Evolutionary conservation across 2,888 invertebrate genomes (phyloP), one percentile per base, ranked within the genome.

Genomic region (Magallana nippona): DNA sequence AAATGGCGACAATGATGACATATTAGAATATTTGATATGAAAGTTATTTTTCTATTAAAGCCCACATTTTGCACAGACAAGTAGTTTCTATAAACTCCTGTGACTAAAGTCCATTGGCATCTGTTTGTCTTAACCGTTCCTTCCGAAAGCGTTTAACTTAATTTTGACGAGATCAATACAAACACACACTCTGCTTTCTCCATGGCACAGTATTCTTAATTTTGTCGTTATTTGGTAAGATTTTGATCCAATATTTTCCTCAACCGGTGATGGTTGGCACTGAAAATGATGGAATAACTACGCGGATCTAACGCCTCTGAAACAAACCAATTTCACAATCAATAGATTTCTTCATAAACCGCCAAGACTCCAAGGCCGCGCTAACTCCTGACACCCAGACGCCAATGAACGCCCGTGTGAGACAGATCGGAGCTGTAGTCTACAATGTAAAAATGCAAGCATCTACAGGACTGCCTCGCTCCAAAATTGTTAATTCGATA

Each of bases 1-100:
- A 91, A 93, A 94, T 0, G 94, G 94, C 15, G 94, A 93, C 2
- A 94, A 86, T 13, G 85, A 82, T 13, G 85, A 83, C 81, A 85
- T 83, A 19, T 19, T 81, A 19, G 27, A 17, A 19, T 44, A 44
- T 15, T 71, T 15, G 32, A 8, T 71, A 19, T 10, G n/a, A 19
- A 19, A 60, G n/a, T 60, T 60, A 60, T 60, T 19, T 19, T 19
- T 10, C 5, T 60, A 19, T 10, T 1, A 71, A 32, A 22, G 32
- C 11, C 13, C 15, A 71, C 15, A 11, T 27, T 32, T 27, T 71
- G 27, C 71, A 71, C 27, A 27, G 27, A 27, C 15, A 15, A 71
- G 32, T 71, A 22, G 13, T 71, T 27, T 27, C 32, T 13, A 27
- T 22, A 32, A 71, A 71, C 32, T 22, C 27, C 71, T 32, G 71